Percentiles rank a stretch among this genome's conserved stretches.
These are phyloP conservation scores for Matsumurasca onukii DNA, from an alignment of 1,140 invertebrate genomes.

Conservation along the genomic window DNA sequence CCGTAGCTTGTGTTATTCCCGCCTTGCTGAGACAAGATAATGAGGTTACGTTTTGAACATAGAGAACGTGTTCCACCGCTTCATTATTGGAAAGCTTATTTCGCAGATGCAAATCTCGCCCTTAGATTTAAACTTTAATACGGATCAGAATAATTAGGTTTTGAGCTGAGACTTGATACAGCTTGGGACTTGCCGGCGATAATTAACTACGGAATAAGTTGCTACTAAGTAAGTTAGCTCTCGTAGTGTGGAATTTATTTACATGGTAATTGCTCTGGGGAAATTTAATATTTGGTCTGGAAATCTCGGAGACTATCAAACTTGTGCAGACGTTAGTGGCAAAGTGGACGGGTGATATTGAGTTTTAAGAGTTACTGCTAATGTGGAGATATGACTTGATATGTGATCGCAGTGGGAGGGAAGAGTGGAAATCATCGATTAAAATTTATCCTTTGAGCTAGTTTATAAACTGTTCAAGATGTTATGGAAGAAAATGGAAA, in stretches of 20 bases:
- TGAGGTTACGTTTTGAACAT: neutral
- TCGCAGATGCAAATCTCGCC: conserved; percentile 19
- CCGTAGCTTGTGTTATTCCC: neutral
- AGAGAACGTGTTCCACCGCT: neutral
- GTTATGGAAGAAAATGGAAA: too few species aligned
- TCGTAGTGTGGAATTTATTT: conserved; percentile 5
- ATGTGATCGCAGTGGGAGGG: too few species aligned
- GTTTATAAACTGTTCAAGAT: too few species aligned
- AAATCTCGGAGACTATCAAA: too few species aligned
- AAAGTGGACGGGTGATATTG: too few species aligned
- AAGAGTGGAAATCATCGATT: too few species aligned
- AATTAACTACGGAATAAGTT: conserved; percentile 14
- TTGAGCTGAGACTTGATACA: neutral
- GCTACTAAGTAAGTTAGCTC: neutral
- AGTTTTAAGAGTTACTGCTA: too few species aligned
- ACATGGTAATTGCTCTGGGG: conserved; percentile 1
- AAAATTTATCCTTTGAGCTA: too few species aligned
- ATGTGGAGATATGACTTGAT: too few species aligned
- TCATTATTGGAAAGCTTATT: conserved; percentile 26
- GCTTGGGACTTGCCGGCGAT: neutral
- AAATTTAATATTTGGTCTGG: neutral
- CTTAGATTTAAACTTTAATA: neutral
- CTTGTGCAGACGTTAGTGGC: too few species aligned
- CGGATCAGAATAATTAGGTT: conserved; percentile 20
- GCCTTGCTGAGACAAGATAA: conserved; percentile 3